phyloP scores from a whole-genome alignment of 2,888 invertebrate species.

The Vanessa cardui region DNA sequence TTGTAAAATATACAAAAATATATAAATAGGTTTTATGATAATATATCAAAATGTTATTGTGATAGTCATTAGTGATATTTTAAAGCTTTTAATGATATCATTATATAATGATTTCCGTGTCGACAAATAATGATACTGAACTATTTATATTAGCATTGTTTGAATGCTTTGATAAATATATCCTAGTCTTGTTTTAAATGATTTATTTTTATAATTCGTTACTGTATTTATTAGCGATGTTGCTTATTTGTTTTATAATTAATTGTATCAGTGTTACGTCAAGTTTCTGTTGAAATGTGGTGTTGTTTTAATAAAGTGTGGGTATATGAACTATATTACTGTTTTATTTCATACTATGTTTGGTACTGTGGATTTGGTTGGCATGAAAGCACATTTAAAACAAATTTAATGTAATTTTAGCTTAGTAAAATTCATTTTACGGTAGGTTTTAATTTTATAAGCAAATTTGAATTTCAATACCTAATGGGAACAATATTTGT shows the following conservation, averaged over 20 bases:
- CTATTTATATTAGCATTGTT: constrained; percentile 5
- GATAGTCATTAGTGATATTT: constrained; percentile 68
- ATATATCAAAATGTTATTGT: constrained; percentile 50
- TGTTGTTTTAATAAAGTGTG: constrained; percentile 77
- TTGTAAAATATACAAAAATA: constrained; percentile 57
- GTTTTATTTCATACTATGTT: constrained; percentile 48
- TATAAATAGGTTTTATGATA: constrained; percentile 29
- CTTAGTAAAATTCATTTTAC: too few relatives aligned
- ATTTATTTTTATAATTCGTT: background rate
- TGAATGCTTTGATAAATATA: background rate
- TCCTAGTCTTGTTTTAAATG: constrained; percentile 12
- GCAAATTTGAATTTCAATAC: too few relatives aligned
- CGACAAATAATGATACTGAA: constrained; percentile 15
- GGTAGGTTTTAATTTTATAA: too few relatives aligned
- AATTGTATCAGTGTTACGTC: constrained; percentile 1
- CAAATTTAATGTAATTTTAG: too few relatives aligned
- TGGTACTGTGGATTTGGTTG: too few relatives aligned
- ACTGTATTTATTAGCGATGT: background rate
- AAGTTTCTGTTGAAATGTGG: constrained; percentile 11
- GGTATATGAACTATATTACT: constrained; percentile 76
- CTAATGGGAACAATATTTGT: too few relatives aligned
- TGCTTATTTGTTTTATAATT: constrained; percentile 5
- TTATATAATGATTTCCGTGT: constrained; percentile 36
- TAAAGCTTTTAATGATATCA: constrained; percentile 51
- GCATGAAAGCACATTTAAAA: too few relatives aligned